Evolutionary conservation across 30 jellyfish, hydroid and myxozoan species (phyloP).

Genomic region (Mastigias papua): DNA sequence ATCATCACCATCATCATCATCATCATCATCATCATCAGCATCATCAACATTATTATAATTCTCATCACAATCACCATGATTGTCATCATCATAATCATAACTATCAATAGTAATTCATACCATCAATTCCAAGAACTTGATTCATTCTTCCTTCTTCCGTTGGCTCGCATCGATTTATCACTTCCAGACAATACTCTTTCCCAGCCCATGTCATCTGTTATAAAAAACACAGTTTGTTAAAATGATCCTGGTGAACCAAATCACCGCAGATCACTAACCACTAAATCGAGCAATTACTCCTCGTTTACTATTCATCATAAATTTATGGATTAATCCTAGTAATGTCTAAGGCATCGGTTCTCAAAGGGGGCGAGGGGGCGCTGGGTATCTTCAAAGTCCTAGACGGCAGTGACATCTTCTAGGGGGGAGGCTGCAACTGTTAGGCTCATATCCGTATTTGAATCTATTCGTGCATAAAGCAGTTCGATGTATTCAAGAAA

Average conservation of each 20-base stretch:
- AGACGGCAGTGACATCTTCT: too few relatives aligned
- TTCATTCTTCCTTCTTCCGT: slow-evolving; percentile 90
- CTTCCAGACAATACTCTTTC: slow-evolving; percentile 80
- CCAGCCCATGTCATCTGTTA: slow-evolving; percentile 89
- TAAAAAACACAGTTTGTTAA: not conserved
- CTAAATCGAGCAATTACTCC: too few relatives aligned
- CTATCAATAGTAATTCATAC: slow-evolving; percentile 11
- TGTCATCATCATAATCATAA: not conserved
- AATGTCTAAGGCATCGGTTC: too few relatives aligned
- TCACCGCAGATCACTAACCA: too few relatives aligned
- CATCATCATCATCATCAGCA: not conserved
- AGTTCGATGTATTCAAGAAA: too few relatives aligned
- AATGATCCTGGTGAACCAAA: not conserved
- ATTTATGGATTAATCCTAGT: too few relatives aligned
- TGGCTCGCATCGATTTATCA: slow-evolving; percentile 93
- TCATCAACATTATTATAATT: not conserved
- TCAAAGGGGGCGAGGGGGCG: too few relatives aligned
- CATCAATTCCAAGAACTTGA: slow-evolving; percentile 94
- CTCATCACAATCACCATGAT: not conserved
- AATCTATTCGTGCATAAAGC: too few relatives aligned
- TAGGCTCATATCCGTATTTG: too few relatives aligned
- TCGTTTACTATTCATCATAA: too few relatives aligned
- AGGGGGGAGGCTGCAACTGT: too few relatives aligned
- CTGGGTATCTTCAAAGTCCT: too few relatives aligned
- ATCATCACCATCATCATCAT: not conserved